These are phyloP conservation scores for Archivesica marissinica DNA, from an alignment of 1,140 invertebrate genomes.

Conservation along the genomic window DNA sequence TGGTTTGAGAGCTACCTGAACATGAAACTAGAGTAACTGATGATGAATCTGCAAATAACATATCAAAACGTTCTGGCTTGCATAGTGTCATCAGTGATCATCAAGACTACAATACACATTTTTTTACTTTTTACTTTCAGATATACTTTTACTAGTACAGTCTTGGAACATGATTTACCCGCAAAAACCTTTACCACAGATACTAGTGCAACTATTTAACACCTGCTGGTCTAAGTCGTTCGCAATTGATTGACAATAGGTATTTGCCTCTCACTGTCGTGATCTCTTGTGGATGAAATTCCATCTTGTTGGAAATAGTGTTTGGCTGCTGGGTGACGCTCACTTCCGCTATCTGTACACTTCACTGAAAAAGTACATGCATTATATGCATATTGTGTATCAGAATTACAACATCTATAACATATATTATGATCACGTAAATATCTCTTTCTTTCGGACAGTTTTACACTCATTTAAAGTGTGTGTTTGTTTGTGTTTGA, in stretches of 20 bases:
- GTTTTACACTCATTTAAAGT: not conserved
- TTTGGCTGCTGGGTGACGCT: not conserved
- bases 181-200: constrained; percentile 46
- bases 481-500: not conserved
- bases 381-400: not conserved
- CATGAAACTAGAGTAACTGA: constrained; percentile 4
- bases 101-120: constrained; percentile 59
- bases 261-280: constrained; percentile 9
- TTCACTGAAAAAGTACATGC: constrained; percentile 10
- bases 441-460: not conserved
- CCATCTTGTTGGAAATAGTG: not conserved
- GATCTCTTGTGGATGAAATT: not conserved
- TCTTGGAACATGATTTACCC: constrained; percentile 66
- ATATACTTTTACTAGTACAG: constrained; percentile 36
- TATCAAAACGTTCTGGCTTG: constrained; percentile 48
- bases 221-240: not conserved
- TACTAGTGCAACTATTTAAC: constrained; percentile 44
- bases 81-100: constrained; percentile 59
- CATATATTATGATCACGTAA: constrained; percentile 6
- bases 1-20: not conserved
- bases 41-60: not conserved
- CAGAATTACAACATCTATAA: constrained; percentile 14
- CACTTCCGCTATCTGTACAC: constrained; percentile 39
- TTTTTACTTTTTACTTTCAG: not conserved
- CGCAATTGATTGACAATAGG: not conserved